Conservation (phyloP, 2,113 vertebrate species). For the Gymnobelideus leadbeateri region DNA sequence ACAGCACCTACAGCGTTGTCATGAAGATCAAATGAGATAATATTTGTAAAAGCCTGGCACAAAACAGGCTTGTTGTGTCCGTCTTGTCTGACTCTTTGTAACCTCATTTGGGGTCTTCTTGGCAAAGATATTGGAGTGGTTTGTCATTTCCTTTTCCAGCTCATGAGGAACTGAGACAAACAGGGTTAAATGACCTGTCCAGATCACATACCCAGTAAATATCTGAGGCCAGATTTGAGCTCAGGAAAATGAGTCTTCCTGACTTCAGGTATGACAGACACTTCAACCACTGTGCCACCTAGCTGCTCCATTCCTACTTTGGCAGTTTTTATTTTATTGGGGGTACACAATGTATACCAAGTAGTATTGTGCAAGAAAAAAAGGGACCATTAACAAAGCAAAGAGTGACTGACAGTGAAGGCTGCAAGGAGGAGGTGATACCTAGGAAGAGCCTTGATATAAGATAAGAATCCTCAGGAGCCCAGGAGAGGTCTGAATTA, state of each 20-base stretch:
- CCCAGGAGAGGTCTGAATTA: not conserved
- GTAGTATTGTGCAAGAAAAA: not conserved
- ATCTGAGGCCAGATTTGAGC: not conserved
- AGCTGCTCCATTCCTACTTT: not conserved
- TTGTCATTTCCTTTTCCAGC: not conserved
- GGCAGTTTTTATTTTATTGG: not conserved
- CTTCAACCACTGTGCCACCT: not conserved
- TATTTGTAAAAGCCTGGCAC: not conserved
- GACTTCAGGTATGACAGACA: not conserved
- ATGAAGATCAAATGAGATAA: not conserved
- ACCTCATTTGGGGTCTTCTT: not conserved
- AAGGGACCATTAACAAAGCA: not conserved
- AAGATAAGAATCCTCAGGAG: not conserved
- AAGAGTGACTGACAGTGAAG: not conserved
- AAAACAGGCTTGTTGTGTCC: not conserved
- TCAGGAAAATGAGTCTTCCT: not conserved
- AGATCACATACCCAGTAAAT: not conserved
- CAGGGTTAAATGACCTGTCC: not conserved
- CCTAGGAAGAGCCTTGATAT: not conserved
- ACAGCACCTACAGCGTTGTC: not conserved
- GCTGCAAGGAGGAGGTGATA: not conserved
- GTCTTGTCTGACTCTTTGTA: not conserved
- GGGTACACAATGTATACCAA: not conserved
- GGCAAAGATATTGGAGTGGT: not conserved
- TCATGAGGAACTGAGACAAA: not conserved